Evolutionary conservation across 2,888 invertebrate genomes (phyloP).

Genomic region (Nomada fucata): DNA sequence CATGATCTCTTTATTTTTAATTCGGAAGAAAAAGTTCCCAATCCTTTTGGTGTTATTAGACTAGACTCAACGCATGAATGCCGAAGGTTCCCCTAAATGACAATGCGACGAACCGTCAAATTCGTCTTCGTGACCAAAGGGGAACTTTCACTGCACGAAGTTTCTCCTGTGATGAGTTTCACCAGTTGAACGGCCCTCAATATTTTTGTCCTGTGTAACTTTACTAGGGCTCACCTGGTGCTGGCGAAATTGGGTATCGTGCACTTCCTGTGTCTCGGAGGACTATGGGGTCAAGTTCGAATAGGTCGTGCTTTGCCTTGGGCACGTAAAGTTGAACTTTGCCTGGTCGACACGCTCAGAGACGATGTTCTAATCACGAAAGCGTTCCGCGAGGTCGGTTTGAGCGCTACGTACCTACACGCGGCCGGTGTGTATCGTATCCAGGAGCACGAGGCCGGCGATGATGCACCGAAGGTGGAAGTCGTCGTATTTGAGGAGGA

Average conservation of each 20-base stretch:
- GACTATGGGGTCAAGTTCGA: conserved; percentile 86
- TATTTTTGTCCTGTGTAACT: conserved; percentile 22
- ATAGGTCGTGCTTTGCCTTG: conserved; percentile 85
- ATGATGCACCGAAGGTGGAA: conserved; percentile 81
- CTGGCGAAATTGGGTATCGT: conserved; percentile 84
- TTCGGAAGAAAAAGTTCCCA: too few relatives aligned
- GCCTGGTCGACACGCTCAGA: conserved; percentile 84
- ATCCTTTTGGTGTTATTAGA: too few relatives aligned
- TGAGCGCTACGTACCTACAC: conserved; percentile 84
- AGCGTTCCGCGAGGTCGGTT: conserved; percentile 84
- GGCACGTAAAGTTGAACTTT: conserved; percentile 85
- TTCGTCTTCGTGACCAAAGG: not conserved
- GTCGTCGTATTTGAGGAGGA: conserved; percentile 85
- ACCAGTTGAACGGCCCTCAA: conserved; percentile 9
- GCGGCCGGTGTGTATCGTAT: conserved; percentile 85
- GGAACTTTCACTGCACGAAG: conserved; percentile 32
- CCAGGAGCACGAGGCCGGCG: conserved; percentile 77
- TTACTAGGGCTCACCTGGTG: conserved; percentile 81
- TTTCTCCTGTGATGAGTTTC: conserved; percentile 46
- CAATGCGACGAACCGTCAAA: not conserved
- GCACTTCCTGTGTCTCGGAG: conserved; percentile 86
- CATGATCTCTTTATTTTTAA: too few relatives aligned
- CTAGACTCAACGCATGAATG: not conserved
- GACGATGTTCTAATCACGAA: conserved; percentile 85
- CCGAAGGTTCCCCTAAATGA: conserved; percentile 3